phyloP scores from a whole-genome alignment of 2,797 vertebrate genomes.

The Enteromius paludinosus region DNA sequence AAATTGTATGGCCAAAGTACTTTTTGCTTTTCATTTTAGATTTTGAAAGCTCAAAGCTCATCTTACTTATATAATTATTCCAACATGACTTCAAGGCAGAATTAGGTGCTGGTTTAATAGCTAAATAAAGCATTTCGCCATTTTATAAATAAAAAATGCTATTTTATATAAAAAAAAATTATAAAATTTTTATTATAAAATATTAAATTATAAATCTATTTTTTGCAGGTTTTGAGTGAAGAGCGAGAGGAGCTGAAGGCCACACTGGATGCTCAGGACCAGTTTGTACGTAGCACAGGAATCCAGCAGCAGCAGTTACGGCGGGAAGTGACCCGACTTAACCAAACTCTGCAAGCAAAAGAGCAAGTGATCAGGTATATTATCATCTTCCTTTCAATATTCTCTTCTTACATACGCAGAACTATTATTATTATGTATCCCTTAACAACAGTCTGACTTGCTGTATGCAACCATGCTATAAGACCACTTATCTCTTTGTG shows the following conservation, averaged over 20 bases:
- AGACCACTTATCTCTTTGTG: constrained; percentile 36
- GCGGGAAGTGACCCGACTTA: constrained; percentile 76
- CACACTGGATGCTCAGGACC: constrained; percentile 80
- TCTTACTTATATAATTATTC: background rate
- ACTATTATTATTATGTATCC: background rate
- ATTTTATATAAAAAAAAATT: too few relatives aligned
- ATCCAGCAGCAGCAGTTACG: constrained; percentile 79
- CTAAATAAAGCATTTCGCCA: background rate
- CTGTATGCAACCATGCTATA: background rate
- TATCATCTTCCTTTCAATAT: background rate
- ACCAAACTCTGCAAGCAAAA: constrained; percentile 74
- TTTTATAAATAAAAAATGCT: background rate
- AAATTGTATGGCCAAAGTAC: background rate
- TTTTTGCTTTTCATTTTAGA: background rate
- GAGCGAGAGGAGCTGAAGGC: constrained; percentile 81
- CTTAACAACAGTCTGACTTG: constrained; percentile 8
- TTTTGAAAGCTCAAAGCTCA: background rate
- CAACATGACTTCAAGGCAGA: background rate
- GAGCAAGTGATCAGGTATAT: constrained; percentile 72
- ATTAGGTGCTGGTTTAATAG: background rate
- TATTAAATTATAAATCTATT: too few relatives aligned
- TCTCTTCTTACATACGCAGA: background rate
- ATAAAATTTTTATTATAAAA: too few relatives aligned
- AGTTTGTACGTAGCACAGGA: constrained; percentile 75
- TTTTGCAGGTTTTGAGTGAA: constrained; percentile 76